Percentiles rank a stretch among this genome's conserved stretches.
Conservation (phyloP, 2,888 invertebrate genomes). For the Listrodromus nycthemerus region DNA sequence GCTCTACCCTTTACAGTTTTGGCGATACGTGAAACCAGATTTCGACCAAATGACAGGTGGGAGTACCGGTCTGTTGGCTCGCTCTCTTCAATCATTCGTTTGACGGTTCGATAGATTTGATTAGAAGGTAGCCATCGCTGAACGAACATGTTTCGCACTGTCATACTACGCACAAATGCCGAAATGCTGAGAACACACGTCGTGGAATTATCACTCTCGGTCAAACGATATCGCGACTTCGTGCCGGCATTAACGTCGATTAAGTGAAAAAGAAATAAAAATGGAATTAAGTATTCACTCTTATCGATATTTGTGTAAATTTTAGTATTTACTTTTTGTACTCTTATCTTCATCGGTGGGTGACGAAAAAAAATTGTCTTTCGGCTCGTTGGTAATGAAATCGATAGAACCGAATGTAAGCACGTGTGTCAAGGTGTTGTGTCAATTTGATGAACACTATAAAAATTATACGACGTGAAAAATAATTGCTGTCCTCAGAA, state of each 20-base stretch:
- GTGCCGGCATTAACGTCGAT: neutral
- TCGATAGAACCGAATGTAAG: too few species aligned
- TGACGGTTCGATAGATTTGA: slow-evolving; percentile 20
- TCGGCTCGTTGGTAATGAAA: too few species aligned
- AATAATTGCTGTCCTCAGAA: too few species aligned
- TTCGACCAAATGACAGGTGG: slow-evolving; percentile 20
- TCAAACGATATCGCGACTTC: neutral
- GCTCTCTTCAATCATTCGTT: slow-evolving; percentile 12
- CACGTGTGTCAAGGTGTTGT: too few species aligned
- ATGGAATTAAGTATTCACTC: neutral
- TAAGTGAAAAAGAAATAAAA: neutral
- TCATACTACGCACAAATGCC: neutral
- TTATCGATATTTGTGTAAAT: neutral
- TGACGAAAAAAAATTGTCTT: too few species aligned
- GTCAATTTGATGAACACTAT: too few species aligned
- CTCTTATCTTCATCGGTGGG: too few species aligned
- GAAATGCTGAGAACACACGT: neutral
- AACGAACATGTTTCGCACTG: neutral
- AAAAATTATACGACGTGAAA: too few species aligned
- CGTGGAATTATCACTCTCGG: neutral
- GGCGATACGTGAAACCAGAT: slow-evolving; percentile 8
- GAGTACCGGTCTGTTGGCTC: neutral
- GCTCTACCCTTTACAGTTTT: neutral
- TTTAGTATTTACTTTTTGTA: too few species aligned
- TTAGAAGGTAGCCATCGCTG: neutral